A percentile compares a stretch with the other conserved stretches of the same genome.
These are phyloP conservation scores for Sparidentex hasta DNA, from an alignment of 2,797 vertebrate species.

Conservation along the genomic window DNA sequence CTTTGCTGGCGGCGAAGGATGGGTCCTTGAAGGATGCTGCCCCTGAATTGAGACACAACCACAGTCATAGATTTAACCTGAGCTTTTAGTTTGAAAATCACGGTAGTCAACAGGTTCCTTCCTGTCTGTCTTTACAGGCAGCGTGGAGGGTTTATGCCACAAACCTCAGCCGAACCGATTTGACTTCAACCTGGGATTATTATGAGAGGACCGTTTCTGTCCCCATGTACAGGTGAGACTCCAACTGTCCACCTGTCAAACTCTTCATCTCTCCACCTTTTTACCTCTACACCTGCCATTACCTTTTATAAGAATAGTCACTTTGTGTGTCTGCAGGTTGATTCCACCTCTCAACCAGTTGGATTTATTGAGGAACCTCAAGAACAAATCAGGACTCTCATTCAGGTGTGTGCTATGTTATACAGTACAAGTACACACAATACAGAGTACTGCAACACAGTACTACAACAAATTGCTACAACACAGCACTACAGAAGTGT, in stretches of 20 bases:
- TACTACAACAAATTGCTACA: too few species aligned
- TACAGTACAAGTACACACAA: neutral
- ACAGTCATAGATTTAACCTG: too few species aligned
- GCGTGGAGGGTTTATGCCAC: slow-evolving; percentile 99
- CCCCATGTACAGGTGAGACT: slow-evolving; percentile 94
- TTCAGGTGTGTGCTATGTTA: slow-evolving; percentile 89
- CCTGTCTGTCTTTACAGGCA: slow-evolving; percentile 81
- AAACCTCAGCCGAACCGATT: slow-evolving; percentile 92
- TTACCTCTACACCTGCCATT: too few species aligned
- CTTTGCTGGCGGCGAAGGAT: too few species aligned
- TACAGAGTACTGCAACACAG: too few species aligned
- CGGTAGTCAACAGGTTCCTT: neutral
- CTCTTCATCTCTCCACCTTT: too few species aligned
- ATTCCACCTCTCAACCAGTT: slow-evolving; percentile 97
- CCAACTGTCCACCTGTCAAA: neutral
- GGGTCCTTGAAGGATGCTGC: too few species aligned
- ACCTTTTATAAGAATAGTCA: too few species aligned
- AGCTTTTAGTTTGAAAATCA: slow-evolving; percentile 11
- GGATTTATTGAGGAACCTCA: slow-evolving; percentile 95
- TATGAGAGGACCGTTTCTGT: slow-evolving; percentile 94
- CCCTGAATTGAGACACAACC: too few species aligned
- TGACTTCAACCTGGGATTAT: slow-evolving; percentile 97
- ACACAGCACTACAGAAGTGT: too few species aligned
- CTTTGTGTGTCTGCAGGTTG: slow-evolving; percentile 82
- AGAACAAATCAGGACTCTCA: slow-evolving; percentile 97